Percentiles rank a stretch among this genome's conserved stretches.
Conservation (phyloP, 2,888 invertebrate species). For the Apodemia duryi region DNA sequence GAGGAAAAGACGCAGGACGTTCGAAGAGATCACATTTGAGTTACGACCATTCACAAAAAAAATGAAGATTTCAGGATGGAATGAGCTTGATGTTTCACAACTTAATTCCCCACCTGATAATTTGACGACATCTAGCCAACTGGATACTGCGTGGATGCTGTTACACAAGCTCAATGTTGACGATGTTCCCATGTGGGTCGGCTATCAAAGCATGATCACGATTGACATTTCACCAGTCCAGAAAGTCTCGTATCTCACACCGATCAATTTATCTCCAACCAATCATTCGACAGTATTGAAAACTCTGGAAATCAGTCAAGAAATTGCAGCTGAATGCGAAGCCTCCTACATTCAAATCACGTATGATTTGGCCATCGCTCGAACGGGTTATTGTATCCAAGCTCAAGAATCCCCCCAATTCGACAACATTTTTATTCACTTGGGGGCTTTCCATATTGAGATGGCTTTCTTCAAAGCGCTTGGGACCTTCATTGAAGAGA, state of each 20-base stretch:
- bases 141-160: too few species aligned
- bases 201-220: conserved; percentile 33
- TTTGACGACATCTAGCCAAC: too few species aligned
- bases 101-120: too few species aligned
- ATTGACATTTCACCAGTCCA: conserved; percentile 34
- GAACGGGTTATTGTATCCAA: conserved; percentile 34
- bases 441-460: conserved; percentile 37
- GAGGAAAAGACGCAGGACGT: too few species aligned
- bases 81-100: too few species aligned
- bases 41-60: too few species aligned
- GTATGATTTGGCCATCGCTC: conserved; percentile 40
- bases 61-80: too few species aligned
- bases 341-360: conserved; percentile 29
- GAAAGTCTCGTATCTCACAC: conserved; percentile 39
- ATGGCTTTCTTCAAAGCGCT: conserved; percentile 40
- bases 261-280: conserved; percentile 41
- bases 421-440: conserved; percentile 39
- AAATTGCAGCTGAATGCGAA: too few species aligned
- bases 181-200: too few species aligned
- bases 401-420: conserved; percentile 33
- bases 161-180: too few species aligned
- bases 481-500: conserved; percentile 37
- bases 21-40: too few species aligned
- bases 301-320: too few species aligned
- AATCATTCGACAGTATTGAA: conserved; percentile 31